Base-by-base conservation (phyloP, 2,113 vertebrate genomes). In the Tapirus terrestris region DNA sequence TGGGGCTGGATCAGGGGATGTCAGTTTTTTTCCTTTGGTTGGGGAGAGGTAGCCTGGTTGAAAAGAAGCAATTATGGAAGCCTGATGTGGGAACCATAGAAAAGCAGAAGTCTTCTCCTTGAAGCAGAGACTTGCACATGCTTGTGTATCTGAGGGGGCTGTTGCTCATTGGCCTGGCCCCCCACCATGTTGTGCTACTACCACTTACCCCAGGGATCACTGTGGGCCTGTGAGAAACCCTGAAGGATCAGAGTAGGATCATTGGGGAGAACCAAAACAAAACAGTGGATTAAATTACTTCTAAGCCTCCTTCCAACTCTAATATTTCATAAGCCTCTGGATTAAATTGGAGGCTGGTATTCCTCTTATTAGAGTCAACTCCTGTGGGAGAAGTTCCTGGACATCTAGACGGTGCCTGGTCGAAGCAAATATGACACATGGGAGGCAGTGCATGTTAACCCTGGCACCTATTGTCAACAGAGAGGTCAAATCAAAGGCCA, bases 101-200 rank as follows among this genome's bases (percentile, higher is more conserved):
- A 8, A 3, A 25, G 6, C 21, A 73, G 81, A 36, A 14, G 11
- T 51, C n/a, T 0, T n/a, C 58, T 76, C 5, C 27, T 43, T 8
- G 43, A 48, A 60, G 33, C 17, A 1, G 23, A 53, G 31, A 17
- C 0, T 3, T 13, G 7, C 33, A 0, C 8, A 21, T 17, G 7
- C 5, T 51, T 18, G 6, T 18, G 1, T 18, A 31, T 80, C 65
- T n/a, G 14, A 27, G 17, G 51, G 3, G 20, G 21, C 16, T 20
- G n/a, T 20, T 25, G 12, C 20, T 48, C 43, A 27, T 0, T 0
- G 4, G 1, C 6, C 36, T 17, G 31, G 21, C 13, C 1, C 14
- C 65, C 1, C 0, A 8, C 3, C 39, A 13, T 45, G 33, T 58
- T 12, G 25, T 6, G 2, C n/a, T 6, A 2, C 33, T 25, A 18